Evolutionary conservation across 92 coral and sea anemone genomes (phyloP).

Genomic region (Palythoa grandis): DNA sequence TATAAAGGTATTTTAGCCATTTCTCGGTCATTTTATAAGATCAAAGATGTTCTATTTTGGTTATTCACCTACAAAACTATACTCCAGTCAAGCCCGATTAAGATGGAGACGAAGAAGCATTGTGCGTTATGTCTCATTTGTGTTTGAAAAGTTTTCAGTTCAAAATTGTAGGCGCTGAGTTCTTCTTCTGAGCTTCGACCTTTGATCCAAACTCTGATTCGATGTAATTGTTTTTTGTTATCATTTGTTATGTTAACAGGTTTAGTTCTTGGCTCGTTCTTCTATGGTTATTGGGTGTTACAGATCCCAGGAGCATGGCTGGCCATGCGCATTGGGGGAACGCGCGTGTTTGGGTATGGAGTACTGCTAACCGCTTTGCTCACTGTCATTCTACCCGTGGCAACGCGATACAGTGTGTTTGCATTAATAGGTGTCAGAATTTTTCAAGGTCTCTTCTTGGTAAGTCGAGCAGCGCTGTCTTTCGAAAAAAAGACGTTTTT

Average conservation of each 20-base stretch:
- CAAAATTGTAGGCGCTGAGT: too few species aligned
- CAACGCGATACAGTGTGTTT: conserved; percentile 90
- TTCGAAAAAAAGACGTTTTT: background rate
- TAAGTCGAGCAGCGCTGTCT: conserved; percentile 46
- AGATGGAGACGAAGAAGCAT: too few species aligned
- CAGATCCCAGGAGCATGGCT: conserved; percentile 99
- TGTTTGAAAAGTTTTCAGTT: too few species aligned
- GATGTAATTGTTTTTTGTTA: background rate
- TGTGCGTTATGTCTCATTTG: too few species aligned
- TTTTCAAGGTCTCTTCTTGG: conserved; percentile 97
- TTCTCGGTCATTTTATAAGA: too few species aligned
- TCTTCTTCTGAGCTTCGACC: too few species aligned
- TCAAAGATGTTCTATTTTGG: too few species aligned
- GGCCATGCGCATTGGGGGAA: conserved; percentile 96
- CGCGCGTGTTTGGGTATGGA: conserved; percentile 99
- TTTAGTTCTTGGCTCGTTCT: conserved; percentile 95
- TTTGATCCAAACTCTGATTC: too few species aligned
- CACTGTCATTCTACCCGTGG: conserved; percentile 89
- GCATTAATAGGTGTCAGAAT: conserved; percentile 89
- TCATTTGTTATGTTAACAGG: conserved; percentile 52
- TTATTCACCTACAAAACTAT: too few species aligned
- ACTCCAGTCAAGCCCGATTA: too few species aligned
- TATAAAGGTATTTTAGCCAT: too few species aligned
- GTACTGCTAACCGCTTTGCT: conserved; percentile 89
- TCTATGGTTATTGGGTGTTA: conserved; percentile 97